phyloP scores from a whole-genome alignment of 2,113 vertebrate species.

The Globicephala melas region DNA sequence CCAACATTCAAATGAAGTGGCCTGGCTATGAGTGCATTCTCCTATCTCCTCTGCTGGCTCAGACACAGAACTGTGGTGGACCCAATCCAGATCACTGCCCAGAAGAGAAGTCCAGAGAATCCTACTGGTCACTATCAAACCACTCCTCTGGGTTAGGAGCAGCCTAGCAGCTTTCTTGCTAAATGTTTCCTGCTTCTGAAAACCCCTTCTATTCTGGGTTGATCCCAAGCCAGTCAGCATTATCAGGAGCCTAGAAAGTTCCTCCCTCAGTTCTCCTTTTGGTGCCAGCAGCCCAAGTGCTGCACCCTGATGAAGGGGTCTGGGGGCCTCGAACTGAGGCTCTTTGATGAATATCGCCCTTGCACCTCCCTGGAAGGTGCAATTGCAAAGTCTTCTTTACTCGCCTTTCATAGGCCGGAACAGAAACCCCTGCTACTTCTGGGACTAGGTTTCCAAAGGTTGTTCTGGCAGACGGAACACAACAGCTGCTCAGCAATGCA shows the following conservation, averaged over 20 bases:
- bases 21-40: neutral
- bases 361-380: constrained; percentile 62
- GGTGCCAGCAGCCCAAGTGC: neutral
- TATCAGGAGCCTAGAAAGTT: neutral
- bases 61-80: neutral
- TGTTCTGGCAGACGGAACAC: constrained; percentile 76
- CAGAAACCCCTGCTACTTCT: constrained; percentile 61
- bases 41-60: neutral
- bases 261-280: neutral
- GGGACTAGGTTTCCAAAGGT: constrained; percentile 56
- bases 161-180: neutral
- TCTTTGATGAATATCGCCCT: constrained; percentile 69
- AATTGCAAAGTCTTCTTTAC: constrained; percentile 43
- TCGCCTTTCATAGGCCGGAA: neutral
- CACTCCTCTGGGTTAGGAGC: neutral
- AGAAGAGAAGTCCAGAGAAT: neutral
- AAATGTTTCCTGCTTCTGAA: neutral
- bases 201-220: neutral
- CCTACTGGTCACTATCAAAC: neutral
- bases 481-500: constrained; percentile 81
- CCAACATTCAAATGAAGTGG: neutral
- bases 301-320: neutral
- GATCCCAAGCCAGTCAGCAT: neutral
- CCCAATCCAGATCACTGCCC: neutral
- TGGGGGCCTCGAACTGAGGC: constrained; percentile 7